phyloP scores from a whole-genome alignment of 2,888 invertebrate genomes.

The Agriopis aurantiaria region DNA sequence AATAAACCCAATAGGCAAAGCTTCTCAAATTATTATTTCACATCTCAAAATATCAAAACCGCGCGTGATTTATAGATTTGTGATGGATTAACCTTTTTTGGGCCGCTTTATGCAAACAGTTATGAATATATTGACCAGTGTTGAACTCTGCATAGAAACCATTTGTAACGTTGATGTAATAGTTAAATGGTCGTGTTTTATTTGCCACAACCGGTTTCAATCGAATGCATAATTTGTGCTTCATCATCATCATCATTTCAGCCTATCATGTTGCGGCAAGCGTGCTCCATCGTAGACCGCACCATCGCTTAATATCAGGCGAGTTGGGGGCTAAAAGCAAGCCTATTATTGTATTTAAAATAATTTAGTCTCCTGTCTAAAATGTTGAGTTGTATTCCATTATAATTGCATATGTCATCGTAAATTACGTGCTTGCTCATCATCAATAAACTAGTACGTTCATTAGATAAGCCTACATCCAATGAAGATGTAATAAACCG shows the following conservation, averaged over 20 bases:
- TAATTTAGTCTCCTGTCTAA: neutral
- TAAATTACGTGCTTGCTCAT: neutral
- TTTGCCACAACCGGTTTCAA: neutral
- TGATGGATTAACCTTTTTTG: constrained; percentile 53
- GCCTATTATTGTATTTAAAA: no score
- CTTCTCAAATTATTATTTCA: neutral
- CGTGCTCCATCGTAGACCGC: no score
- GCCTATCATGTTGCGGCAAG: no score
- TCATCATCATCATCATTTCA: no score
- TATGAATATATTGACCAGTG: constrained; percentile 62
- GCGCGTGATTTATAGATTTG: constrained; percentile 48
- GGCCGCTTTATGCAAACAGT: constrained; percentile 51
- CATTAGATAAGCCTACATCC: constrained; percentile 14
- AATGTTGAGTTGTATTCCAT: neutral
- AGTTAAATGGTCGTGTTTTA: neutral
- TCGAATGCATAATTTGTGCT: neutral
- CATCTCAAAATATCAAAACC: constrained; percentile 9
- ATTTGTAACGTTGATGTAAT: constrained; percentile 29
- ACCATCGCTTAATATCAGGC: no score
- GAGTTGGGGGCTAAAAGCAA: no score
- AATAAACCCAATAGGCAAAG: neutral
- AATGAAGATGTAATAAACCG: constrained; percentile 27
- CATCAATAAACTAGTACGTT: neutral
- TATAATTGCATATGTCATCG: neutral
- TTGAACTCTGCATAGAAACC: constrained; percentile 49